Evolutionary conservation across 2,797 vertebrate genomes (phyloP).

Genomic region (Neomorphus geoffroyi): DNA sequence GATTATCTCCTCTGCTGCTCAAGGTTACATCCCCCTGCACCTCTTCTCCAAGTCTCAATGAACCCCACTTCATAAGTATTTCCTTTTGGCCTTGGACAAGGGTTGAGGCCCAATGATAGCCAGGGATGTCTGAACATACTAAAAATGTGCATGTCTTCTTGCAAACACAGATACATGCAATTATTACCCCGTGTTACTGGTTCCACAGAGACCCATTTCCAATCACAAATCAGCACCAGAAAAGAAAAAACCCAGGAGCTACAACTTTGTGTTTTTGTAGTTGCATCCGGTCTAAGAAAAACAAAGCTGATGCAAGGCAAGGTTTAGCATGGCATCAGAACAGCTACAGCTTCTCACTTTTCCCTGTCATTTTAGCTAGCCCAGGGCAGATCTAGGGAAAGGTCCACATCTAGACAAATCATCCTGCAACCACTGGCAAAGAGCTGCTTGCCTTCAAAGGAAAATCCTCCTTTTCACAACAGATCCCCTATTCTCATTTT

Average conservation of each 20-base stretch:
- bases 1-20: background rate
- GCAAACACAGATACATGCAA: background rate
- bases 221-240: background rate
- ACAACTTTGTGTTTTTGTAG: background rate
- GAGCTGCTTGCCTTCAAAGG: background rate
- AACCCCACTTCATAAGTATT: background rate
- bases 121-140: background rate
- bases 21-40: background rate
- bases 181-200: background rate
- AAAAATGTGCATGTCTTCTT: background rate
- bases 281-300: background rate
- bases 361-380: background rate
- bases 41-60: background rate
- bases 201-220: background rate
- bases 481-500: background rate
- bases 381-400: background rate
- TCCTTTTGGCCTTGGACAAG: background rate
- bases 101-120: accelerated
- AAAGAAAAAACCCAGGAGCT: background rate
- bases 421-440: background rate
- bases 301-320: background rate
- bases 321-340: background rate
- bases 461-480: too few species aligned
- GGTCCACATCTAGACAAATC: background rate
- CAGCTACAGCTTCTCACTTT: background rate